Evolutionary conservation across 2,888 invertebrate species (phyloP), one percentile per base, ranked within the genome.

Genomic region (Ceriagrion tenellum): DNA sequence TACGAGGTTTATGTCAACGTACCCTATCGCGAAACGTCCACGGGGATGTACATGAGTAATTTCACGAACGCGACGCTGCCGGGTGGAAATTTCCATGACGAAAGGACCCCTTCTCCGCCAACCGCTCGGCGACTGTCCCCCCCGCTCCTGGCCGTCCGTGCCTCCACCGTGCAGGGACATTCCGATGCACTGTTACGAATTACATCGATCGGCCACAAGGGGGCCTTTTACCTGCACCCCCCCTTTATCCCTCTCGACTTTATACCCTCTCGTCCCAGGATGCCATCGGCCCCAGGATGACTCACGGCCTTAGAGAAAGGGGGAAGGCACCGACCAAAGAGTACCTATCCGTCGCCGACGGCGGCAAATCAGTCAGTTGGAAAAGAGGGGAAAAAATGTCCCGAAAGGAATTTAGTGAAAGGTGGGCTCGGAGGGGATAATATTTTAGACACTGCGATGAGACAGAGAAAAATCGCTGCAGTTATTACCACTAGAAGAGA

Each of bases 11-110:
- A n/a, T 69, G 20, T 69, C 10, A 40, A 40, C 59, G 23, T n/a
- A 26, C 55, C 30, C 30, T 47, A 47, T 59, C 59, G n/a, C 59
- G 20, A 10, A 13, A 16, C 59, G 35, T n/a, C 16, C 20, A 10
- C 91, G 12, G 59, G 35, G 35, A 91, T 30, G 88, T 10, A 47
- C 47, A 4, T 26, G n/a, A 2, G 59, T 59, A 10, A 59, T 59
- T 59, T 59, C 59, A 20, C 59, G 69, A 26, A 69, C 69, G 69
- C 26, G 26, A 69, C 23, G 81, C 69, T 16, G 81, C 81, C 40
- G 18, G 47, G 69, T 93, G 93, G 93, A 93, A 93, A 93, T 69
- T 93, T 93, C 93, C 93, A 93, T 63, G 63, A 69, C 40, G 40
- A 47, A 30, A 40, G 56, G 91, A 35, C 56, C 69, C 23, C 69